Evolutionary conservation across 2,888 invertebrate genomes (phyloP).

Genomic region (Hydropsyche betteni): DNA sequence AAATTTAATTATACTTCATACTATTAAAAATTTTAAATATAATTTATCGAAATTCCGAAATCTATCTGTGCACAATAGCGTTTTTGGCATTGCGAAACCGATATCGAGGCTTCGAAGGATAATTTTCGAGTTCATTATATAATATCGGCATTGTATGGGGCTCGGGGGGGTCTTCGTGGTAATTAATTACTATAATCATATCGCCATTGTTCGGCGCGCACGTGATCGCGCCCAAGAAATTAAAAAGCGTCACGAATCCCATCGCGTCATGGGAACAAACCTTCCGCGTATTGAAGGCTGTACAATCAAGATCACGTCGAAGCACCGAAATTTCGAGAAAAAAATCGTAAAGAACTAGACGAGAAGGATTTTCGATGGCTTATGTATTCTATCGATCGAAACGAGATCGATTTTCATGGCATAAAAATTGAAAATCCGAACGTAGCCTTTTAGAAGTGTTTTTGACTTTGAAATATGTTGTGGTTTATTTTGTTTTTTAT

Average conservation of each 20-base stretch:
- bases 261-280: slow-evolving; percentile 40
- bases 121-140: too few relatives aligned
- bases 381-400: too few relatives aligned
- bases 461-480: too few relatives aligned
- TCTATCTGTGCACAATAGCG: not conserved
- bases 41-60: not conserved
- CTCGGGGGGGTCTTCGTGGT: not conserved
- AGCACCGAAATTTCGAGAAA: not conserved
- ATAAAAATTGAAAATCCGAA: too few relatives aligned
- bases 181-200: slow-evolving; percentile 48
- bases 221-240: slow-evolving; percentile 27
- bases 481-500: too few relatives aligned
- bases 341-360: too few relatives aligned
- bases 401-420: too few relatives aligned
- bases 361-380: too few relatives aligned
- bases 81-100: not conserved
- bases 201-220: slow-evolving; percentile 46
- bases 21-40: too few relatives aligned
- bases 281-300: not conserved
- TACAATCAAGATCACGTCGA: not conserved
- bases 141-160: not conserved
- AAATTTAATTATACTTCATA: too few relatives aligned
- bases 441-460: too few relatives aligned
- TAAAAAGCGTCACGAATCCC: slow-evolving; percentile 37
- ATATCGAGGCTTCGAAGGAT: too few relatives aligned